These are phyloP conservation scores for Ectemnius cavifrons DNA, from an alignment of 2,888 invertebrate species.

Conservation along the genomic window DNA sequence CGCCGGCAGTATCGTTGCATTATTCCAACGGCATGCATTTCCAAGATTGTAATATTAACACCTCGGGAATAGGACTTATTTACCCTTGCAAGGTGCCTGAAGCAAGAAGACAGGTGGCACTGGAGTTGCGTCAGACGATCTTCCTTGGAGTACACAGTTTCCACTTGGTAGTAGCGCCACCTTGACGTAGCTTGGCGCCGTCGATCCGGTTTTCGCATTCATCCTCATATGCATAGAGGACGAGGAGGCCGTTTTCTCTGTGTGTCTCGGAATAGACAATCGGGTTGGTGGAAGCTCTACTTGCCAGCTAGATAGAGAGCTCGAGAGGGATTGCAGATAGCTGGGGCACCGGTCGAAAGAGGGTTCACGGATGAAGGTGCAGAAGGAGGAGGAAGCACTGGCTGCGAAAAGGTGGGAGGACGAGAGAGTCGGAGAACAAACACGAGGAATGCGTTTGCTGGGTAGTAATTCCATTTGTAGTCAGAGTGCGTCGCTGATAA, in stretches of 20 bases:
- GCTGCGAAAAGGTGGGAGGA: background rate
- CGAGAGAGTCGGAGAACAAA: constrained; percentile 39
- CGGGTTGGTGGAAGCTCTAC: background rate
- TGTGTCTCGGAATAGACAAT: background rate
- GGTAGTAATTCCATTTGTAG: constrained; percentile 57
- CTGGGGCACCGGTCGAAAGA: background rate
- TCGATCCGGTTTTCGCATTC: background rate
- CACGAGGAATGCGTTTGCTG: constrained; percentile 59
- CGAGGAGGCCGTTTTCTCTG: constrained; percentile 4
- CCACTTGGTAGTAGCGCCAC: background rate
- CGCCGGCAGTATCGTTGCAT: too few relatives aligned
- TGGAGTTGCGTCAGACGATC: too few relatives aligned
- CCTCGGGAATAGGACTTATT: too few relatives aligned
- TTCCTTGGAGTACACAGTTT: background rate
- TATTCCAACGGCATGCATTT: too few relatives aligned
- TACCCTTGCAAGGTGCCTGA: too few relatives aligned
- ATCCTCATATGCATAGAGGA: constrained; percentile 11
- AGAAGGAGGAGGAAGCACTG: background rate
- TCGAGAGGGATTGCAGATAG: constrained; percentile 7
- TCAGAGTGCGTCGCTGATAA: constrained; percentile 53
- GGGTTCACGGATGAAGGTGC: constrained; percentile 1
- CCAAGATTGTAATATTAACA: too few relatives aligned
- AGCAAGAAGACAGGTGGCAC: too few relatives aligned
- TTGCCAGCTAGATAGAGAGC: background rate
- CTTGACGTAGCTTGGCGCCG: background rate